Evolutionary conservation across 2,888 invertebrate genomes (phyloP).

Genomic region (Lasioglossum vierecki): DNA sequence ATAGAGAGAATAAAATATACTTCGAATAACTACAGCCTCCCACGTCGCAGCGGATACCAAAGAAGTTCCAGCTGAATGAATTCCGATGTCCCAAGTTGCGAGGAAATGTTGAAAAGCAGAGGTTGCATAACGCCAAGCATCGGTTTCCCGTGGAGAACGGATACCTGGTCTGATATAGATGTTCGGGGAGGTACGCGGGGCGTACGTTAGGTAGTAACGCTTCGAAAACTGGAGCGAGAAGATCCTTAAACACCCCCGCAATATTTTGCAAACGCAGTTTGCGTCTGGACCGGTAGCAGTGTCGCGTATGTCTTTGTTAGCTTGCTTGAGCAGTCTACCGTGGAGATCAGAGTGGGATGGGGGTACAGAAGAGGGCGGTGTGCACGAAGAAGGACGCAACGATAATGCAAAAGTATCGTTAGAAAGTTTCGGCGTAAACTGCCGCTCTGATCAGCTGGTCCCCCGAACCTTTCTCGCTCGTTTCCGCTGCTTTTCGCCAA

Average conservation of each 20-base stretch:
- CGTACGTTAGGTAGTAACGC: not conserved
- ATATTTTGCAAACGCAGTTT: conserved; percentile 25
- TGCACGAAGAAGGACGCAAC: not conserved
- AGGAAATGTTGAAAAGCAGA: not conserved
- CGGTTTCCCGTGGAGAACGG: not conserved
- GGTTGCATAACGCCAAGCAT: not conserved
- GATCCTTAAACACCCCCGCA: not conserved
- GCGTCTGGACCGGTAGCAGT: not conserved
- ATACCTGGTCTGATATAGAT: not conserved
- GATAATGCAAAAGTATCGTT: conserved; percentile 52
- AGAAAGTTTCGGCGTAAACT: conserved; percentile 51
- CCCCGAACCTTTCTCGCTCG: not conserved
- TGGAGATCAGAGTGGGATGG: not conserved
- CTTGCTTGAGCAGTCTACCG: not conserved
- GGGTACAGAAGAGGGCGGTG: too few species aligned
- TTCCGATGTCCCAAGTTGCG: not conserved
- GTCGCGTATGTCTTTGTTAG: conserved; percentile 30
- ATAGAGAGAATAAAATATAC: too few species aligned
- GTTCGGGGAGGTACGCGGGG: not conserved
- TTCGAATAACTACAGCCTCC: not conserved
- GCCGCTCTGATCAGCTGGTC: conserved; percentile 38
- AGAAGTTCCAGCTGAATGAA: not conserved
- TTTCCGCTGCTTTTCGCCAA: not conserved
- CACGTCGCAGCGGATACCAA: not conserved
- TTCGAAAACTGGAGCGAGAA: conserved; percentile 8